Evolutionary conservation across 2,888 invertebrate genomes (phyloP), one percentile per base, ranked within the genome.

Genomic region (Uropetala carovei): DNA sequence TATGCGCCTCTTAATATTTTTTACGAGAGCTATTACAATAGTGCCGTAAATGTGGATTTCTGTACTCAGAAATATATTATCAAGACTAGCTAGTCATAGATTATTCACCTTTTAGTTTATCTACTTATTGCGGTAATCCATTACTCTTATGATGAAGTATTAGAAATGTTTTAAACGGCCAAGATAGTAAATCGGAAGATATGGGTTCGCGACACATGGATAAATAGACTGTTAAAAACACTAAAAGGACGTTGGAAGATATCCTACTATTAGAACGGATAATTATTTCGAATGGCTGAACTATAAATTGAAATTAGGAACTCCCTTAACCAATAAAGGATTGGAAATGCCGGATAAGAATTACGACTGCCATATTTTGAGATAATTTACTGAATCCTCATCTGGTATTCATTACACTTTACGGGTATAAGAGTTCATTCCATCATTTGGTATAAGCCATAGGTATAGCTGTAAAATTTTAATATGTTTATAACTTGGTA

Each of bases 321-420:
- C 22, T 27, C 75, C 13, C 27, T 75, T 9, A 22, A 75, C 27
- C 22, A 43, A 43, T 43, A 27, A 75, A 27, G 22, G 75, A 75
- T 75, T 75, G 75, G 75, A 75, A 75, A 75, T 27, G 27, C 22
- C 27, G 13, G 75, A 75, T 75, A 75, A 75, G 75, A 75, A 75
- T 75, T 75, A 75, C 75, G 75, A 22, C 27, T 10, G 75, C 22
- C 22, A 27, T 75, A 75, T 75, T 43, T 43, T 43, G 43, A 43
- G 43, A 43, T 43, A 43, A 43, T 43, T 43, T 43, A 43, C 43
- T 43, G 43, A 43, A 43, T 43, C 43, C 43, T 43, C 43, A 43
- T 43, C 43, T 43, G 43, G 43, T 43, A 43, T 43, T 43, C 5
- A 43, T 43, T 3, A 43, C 3, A 43, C 43, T 43, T 43, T 43